phyloP scores from a whole-genome alignment of 2,797 vertebrate genomes.

The Sebastiscus tertius region DNA sequence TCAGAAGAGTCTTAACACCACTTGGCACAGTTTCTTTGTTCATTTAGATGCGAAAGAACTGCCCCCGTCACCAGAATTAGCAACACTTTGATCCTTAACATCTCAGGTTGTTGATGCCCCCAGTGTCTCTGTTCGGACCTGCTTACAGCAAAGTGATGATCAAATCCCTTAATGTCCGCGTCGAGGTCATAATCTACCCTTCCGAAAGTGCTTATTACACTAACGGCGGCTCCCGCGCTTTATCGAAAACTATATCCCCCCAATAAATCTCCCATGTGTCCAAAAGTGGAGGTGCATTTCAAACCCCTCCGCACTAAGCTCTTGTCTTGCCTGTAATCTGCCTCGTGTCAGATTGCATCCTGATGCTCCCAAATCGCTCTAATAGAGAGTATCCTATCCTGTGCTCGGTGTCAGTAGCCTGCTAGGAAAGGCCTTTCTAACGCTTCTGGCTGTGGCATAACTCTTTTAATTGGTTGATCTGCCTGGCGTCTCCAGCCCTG shows the following conservation, averaged over 20 bases:
- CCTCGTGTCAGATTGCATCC: constrained; percentile 72
- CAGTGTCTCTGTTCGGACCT: constrained; percentile 9
- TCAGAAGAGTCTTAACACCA: constrained; percentile 17
- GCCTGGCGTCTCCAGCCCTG: constrained; percentile 80
- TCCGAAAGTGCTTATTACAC: constrained; percentile 77
- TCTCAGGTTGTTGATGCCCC: constrained; percentile 43
- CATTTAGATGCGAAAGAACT: constrained; percentile 15
- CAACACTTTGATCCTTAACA: constrained; percentile 36
- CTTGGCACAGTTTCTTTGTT: constrained; percentile 4
- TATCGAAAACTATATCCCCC: constrained; percentile 50
- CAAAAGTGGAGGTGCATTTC: constrained; percentile 73
- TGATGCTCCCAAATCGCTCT: constrained; percentile 68
- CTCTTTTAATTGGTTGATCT: constrained; percentile 85
- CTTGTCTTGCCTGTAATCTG: constrained; percentile 71
- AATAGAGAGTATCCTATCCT: constrained; percentile 70
- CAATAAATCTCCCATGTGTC: constrained; percentile 57
- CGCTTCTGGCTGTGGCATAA: constrained; percentile 64
- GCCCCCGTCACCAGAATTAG: constrained; percentile 50
- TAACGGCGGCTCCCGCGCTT: constrained; percentile 42
- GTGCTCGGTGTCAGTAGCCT: constrained; percentile 41
- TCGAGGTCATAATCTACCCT: constrained; percentile 77
- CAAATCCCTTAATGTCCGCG: constrained; percentile 71
- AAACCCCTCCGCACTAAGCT: constrained; percentile 52
- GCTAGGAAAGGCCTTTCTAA: constrained; percentile 71
- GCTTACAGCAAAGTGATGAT: constrained; percentile 53